Conservation (phyloP, 2,797 vertebrate genomes). For the Dendrocincla fuliginosa region DNA sequence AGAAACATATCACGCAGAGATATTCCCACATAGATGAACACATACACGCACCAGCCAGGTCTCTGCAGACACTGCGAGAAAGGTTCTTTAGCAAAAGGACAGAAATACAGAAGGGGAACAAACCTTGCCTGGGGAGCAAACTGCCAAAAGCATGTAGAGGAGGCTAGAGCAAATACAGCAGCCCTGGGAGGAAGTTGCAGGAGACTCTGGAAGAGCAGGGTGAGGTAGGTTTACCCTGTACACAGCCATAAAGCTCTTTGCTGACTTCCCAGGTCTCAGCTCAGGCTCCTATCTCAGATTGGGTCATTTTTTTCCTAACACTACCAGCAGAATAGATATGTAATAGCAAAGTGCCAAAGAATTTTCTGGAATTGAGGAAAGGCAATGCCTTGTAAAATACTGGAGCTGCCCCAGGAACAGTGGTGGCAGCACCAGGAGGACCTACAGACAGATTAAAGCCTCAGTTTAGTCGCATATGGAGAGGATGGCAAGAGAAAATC, state of each 20-base stretch:
- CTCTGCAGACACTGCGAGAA: neutral
- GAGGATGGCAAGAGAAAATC: neutral
- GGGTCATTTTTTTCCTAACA: neutral
- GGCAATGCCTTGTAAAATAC: neutral
- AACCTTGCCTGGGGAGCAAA: neutral
- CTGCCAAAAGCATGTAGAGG: neutral
- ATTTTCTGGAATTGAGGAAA: neutral
- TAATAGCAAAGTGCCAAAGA: neutral
- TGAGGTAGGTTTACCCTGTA: neutral
- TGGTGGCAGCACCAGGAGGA: neutral
- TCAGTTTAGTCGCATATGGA: rapidly evolving
- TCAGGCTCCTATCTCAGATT: neutral
- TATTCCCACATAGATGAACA: neutral
- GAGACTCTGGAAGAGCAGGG: neutral
- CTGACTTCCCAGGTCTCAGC: neutral
- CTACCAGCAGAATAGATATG: rapidly evolving
- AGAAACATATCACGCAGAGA: rapidly evolving
- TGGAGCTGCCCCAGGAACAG: neutral
- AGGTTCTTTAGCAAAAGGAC: neutral
- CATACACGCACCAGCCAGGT: neutral
- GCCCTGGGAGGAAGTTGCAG: neutral
- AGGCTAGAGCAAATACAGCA: rapidly evolving
- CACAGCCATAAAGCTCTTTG: neutral
- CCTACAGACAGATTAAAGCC: rapidly evolving
- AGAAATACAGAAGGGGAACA: neutral